Base-by-base conservation (phyloP, 2,797 vertebrate genomes). In the Amblyopsis hoosieri region DNA sequence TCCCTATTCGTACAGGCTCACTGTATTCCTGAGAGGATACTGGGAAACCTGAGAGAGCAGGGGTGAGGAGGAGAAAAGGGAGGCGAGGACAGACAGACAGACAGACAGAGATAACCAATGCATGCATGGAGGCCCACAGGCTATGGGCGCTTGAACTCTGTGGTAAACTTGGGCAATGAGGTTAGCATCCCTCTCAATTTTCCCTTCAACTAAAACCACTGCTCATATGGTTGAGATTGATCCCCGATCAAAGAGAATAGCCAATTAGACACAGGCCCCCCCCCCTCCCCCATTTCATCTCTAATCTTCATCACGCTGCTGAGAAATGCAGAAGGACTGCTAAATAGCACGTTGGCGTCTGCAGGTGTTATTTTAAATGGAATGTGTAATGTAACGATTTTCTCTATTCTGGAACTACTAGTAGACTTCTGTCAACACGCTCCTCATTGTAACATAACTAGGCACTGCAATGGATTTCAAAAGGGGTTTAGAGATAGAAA, bases 121-220 rank as follows among this genome's bases (percentile, higher is more conserved):
- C 71, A 60, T 73, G 71, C 80, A 72, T 77, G 66, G 58, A 79
- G 86, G 90, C 89, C 23, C 90, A 85, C 86, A 88, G 80, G 82
- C 83, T 81, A 81, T 69, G 85, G 79, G 79, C 13, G 83, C 78
- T 89, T 89, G 86, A 90, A 90, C 84, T 75, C 77, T 88, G 90
- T 76, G 90, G 90, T 85, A 77, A 85, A 87, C 75, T 83, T 86
- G 85, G 88, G 87, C 89, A 90, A 90, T 85, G 81, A 88, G 90
- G 87, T 85, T 90, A 82, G 83, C 85, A 78, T 87, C 83, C 79
- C 75, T 79, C 79, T 82, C 78, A 81, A 85, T 87, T 87, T 88
- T 82, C 83, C 79, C 83, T 79, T 87, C 80, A 87, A 81, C 74
- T 67, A 68, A 84, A 88, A 79, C 84, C 84, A 63, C 77, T 70